Conservation (phyloP, 2,113 vertebrate species). For the Gopherus flavomarginatus region DNA sequence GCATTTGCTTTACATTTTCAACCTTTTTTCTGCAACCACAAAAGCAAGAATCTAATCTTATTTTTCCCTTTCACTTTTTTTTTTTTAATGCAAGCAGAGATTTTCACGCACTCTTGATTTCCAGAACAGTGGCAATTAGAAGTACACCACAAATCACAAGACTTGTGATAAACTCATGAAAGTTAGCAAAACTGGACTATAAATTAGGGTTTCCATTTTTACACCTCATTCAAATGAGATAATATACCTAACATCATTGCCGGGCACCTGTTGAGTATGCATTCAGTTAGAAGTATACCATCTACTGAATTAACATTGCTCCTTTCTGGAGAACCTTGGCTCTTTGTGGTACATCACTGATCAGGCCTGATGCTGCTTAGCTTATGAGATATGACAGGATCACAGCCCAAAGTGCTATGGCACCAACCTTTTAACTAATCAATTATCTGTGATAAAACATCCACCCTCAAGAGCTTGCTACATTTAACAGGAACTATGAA, state of each 20-base stretch:
- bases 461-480: not conserved
- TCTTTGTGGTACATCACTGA: not conserved
- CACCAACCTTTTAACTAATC: constrained; percentile 24
- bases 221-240: not conserved
- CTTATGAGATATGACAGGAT: constrained; percentile 26
- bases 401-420: not conserved
- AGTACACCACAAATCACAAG: not conserved
- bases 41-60: not conserved
- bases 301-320: not conserved
- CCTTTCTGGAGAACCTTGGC: not conserved
- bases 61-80: too few relatives aligned
- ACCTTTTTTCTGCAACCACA: not conserved
- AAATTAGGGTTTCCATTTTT: not conserved
- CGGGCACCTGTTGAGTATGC: not conserved
- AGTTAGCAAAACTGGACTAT: not conserved
- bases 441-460: not conserved
- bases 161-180: not conserved
- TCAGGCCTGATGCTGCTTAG: not conserved
- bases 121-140: not conserved
- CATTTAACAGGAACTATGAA: constrained; percentile 17
- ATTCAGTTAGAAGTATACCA: not conserved
- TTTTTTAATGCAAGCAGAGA: not conserved
- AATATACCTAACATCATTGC: not conserved
- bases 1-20: constrained; percentile 1
- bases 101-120: constrained; percentile 28